These are phyloP conservation scores for Potamarius usumacintae DNA, from an alignment of 2,113 vertebrate genomes.

Conservation along the genomic window DNA sequence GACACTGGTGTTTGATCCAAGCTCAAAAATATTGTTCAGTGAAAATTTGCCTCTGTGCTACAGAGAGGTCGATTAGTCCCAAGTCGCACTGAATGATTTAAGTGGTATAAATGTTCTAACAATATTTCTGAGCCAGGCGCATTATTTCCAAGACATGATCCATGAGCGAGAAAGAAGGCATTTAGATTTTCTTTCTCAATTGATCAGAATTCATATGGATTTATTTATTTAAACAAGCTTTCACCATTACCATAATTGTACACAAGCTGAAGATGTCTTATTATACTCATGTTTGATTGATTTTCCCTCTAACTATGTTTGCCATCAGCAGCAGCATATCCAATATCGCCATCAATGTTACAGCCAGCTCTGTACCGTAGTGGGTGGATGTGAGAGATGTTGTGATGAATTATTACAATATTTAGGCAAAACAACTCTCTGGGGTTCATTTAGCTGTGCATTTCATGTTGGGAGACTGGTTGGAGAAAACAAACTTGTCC, in stretches of 20 bases:
- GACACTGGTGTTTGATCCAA: neutral
- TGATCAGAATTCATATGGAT: neutral
- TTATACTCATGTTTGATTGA: neutral
- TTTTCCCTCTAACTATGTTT: neutral
- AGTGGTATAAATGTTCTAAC: neutral
- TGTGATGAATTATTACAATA: slow-evolving; percentile 28
- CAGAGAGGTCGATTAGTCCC: neutral
- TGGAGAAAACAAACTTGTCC: neutral
- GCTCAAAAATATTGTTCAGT: neutral
- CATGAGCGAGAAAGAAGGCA: neutral
- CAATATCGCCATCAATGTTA: neutral
- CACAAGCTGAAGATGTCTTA: neutral
- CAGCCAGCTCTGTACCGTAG: neutral
- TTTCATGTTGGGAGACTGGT: neutral
- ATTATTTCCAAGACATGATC: slow-evolving; percentile 1
- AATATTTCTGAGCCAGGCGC: neutral
- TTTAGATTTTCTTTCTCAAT: neutral
- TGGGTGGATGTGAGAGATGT: slow-evolving; percentile 27
- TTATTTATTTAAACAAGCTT: neutral
- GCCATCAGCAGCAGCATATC: neutral
- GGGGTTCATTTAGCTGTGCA: slow-evolving; percentile 19
- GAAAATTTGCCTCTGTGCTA: neutral
- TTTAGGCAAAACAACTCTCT: slow-evolving; percentile 39
- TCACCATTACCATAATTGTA: neutral
- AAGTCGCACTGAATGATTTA: neutral